A percentile compares a stretch with the other conserved stretches of the same genome.
phyloP scores from a whole-genome alignment of 2,888 invertebrate species.

The Pseudococcus viburni region DNA sequence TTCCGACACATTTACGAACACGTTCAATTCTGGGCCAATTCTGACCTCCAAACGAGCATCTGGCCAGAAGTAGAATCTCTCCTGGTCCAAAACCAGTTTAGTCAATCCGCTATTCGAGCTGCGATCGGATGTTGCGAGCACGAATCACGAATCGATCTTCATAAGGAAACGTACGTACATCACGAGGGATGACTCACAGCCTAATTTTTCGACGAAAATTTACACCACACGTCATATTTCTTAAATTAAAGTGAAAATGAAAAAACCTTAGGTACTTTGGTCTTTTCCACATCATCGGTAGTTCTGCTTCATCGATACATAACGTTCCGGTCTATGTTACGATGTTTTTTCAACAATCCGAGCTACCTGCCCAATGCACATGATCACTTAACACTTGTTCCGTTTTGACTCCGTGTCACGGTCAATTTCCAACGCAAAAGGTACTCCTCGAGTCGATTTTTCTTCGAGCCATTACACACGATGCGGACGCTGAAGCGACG shows the following conservation, averaged over 20 bases:
- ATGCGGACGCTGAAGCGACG: background rate
- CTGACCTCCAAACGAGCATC: no score
- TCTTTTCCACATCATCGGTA: background rate
- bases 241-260: background rate
- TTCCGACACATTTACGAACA: no score
- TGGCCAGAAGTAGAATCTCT: no score
- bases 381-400: background rate
- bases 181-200: background rate
- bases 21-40: no score
- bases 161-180: background rate
- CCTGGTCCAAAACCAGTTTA: no score
- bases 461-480: conserved; percentile 21
- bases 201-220: conserved; percentile 1
- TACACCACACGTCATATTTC: background rate
- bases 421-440: background rate
- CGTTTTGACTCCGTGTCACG: background rate
- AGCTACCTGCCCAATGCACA: background rate
- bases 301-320: background rate
- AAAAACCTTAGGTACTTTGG: background rate
- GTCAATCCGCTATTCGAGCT: background rate
- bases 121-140: background rate
- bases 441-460: background rate
- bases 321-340: background rate
- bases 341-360: background rate
- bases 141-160: background rate